phyloP scores from a whole-genome alignment of 2,797 vertebrate genomes.

The Spea hammondii region DNA sequence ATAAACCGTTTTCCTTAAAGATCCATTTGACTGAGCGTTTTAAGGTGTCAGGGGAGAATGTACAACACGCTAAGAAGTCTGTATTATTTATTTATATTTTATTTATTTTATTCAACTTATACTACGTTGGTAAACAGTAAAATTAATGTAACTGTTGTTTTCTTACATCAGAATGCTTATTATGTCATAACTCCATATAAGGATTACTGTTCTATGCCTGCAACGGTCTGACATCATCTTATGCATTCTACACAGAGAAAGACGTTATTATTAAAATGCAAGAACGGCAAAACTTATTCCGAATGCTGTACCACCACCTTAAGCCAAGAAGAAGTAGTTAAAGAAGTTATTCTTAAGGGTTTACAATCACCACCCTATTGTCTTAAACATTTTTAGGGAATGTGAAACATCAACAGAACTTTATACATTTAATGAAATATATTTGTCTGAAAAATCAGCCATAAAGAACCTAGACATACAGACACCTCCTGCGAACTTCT shows the following conservation, averaged over 20 bases:
- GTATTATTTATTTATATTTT: slow-evolving; percentile 11
- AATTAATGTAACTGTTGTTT: background rate
- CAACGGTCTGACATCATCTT: no score
- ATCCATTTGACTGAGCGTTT: slow-evolving; percentile 55
- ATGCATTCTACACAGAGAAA: no score
- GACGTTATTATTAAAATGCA: no score
- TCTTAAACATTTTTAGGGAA: background rate
- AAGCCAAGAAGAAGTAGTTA: no score
- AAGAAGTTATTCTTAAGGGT: no score
- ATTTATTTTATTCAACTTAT: slow-evolving; percentile 4
- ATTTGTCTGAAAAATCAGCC: slow-evolving; percentile 18
- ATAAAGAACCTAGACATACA: slow-evolving; percentile 15
- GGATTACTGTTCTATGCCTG: no score
- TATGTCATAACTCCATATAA: background rate
- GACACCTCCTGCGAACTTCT: background rate
- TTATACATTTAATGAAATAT: slow-evolving; percentile 13
- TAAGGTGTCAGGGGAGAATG: slow-evolving; percentile 53
- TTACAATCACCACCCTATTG: no score
- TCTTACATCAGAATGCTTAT: background rate
- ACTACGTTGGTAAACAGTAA: background rate
- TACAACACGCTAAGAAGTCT: slow-evolving; percentile 24
- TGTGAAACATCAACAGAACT: slow-evolving; percentile 5
- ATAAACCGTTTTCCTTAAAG: slow-evolving; percentile 55
- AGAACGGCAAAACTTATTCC: no score
- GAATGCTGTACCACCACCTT: no score